phyloP scores from a whole-genome alignment of 2,797 vertebrate species.

The Acrossocheilus fasciatus region DNA sequence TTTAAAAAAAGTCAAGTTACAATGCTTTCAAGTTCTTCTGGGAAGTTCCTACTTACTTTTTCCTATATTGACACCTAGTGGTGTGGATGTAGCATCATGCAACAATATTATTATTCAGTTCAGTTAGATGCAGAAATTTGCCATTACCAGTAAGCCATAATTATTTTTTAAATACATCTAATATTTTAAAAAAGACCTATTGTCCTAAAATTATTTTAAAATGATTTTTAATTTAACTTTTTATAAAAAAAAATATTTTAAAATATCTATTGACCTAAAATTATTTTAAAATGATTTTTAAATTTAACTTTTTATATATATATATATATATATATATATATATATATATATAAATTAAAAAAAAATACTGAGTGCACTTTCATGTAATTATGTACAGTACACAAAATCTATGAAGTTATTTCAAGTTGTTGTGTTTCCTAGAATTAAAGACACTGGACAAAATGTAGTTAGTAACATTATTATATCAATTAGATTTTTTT shows the following conservation, averaged over 20 bases:
- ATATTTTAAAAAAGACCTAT: background rate
- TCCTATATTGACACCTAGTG: background rate
- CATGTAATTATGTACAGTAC: background rate
- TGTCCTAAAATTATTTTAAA: background rate
- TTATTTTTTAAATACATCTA: background rate
- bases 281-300: no score
- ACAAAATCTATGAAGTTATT: background rate
- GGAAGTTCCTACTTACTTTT: background rate
- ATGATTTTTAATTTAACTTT: background rate
- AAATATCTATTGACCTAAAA: no score
- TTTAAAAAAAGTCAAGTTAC: background rate
- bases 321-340: no score
- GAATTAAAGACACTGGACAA: background rate
- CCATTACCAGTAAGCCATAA: background rate
- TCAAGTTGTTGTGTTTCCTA: background rate
- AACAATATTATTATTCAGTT: background rate
- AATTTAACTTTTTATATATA: no score
- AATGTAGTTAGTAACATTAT: background rate
- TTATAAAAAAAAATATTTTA: background rate
- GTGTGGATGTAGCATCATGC: background rate
- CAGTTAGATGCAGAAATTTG: background rate
- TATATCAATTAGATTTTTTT: background rate
- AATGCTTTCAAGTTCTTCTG: background rate
- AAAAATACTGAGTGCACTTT: background rate
- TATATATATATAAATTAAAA: no score